Evolutionary conservation across 2,797 vertebrate genomes (phyloP).

Genomic region (Ibycter americanus): DNA sequence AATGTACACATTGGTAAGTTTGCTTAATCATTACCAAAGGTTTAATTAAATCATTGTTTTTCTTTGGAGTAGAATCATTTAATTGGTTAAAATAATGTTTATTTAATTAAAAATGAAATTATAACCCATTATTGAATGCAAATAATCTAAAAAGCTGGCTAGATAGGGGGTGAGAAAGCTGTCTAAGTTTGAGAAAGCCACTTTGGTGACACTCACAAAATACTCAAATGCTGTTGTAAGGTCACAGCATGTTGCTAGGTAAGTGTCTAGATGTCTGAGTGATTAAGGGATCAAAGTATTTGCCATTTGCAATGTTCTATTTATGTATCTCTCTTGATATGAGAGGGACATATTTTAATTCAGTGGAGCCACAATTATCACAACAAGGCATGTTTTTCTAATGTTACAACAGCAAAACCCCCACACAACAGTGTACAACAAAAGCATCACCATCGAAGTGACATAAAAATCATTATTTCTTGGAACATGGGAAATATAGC

Average conservation of each 20-base stretch:
- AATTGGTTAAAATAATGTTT: background rate
- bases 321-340: background rate
- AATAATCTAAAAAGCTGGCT: background rate
- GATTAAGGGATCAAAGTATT: background rate
- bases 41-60: constrained; percentile 29
- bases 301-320: background rate
- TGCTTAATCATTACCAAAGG: background rate
- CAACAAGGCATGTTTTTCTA: background rate
- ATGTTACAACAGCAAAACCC: background rate
- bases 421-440: background rate
- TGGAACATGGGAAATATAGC: background rate
- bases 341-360: background rate
- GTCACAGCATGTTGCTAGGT: background rate
- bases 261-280: background rate
- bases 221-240: background rate
- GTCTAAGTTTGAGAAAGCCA: background rate
- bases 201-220: background rate
- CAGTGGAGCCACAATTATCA: background rate
- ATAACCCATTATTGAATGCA: background rate
- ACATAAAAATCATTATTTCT: background rate
- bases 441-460: background rate
- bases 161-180: background rate
- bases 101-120: constrained; percentile 29
- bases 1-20: background rate
- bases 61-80: constrained; percentile 21